Evolutionary conservation across 2,113 vertebrate genomes (phyloP).

Genomic region (Oreotrochilus melanogaster): DNA sequence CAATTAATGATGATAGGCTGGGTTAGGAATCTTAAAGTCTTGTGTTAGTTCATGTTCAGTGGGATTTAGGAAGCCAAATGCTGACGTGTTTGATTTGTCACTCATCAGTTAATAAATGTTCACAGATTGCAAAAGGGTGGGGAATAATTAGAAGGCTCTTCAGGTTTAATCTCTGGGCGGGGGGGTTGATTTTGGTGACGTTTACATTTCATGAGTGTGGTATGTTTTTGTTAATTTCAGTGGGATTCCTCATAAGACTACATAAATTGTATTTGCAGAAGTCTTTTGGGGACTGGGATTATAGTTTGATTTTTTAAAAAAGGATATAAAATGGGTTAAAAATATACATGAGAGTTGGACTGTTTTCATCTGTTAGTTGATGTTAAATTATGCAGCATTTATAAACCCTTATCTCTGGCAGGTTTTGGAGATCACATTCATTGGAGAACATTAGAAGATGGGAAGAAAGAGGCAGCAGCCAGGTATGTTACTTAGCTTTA

Average conservation of each 20-base stretch:
- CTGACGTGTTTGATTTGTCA: slow-evolving; percentile 8
- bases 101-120: not conserved
- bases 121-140: not conserved
- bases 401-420: slow-evolving; percentile 69
- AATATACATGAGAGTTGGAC: not conserved
- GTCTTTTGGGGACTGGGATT: not conserved
- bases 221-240: slow-evolving; percentile 5
- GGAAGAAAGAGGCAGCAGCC: slow-evolving; percentile 93
- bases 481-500: slow-evolving; percentile 80
- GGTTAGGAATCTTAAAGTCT: not conserved
- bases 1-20: not conserved
- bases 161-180: not conserved
- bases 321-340: not conserved
- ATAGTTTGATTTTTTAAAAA: not conserved
- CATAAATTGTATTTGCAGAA: not conserved
- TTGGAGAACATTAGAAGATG: slow-evolving; percentile 95
- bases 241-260: not conserved
- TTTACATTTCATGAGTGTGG: not conserved
- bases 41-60: not conserved
- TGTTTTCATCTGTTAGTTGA: not conserved
- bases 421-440: slow-evolving; percentile 97
- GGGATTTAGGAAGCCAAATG: not conserved
- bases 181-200: not conserved
- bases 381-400: slow-evolving; percentile 16
- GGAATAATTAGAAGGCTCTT: not conserved